Evolutionary conservation across 2,797 vertebrate genomes (phyloP).

Genomic region (Cephalopachus bancanus): DNA sequence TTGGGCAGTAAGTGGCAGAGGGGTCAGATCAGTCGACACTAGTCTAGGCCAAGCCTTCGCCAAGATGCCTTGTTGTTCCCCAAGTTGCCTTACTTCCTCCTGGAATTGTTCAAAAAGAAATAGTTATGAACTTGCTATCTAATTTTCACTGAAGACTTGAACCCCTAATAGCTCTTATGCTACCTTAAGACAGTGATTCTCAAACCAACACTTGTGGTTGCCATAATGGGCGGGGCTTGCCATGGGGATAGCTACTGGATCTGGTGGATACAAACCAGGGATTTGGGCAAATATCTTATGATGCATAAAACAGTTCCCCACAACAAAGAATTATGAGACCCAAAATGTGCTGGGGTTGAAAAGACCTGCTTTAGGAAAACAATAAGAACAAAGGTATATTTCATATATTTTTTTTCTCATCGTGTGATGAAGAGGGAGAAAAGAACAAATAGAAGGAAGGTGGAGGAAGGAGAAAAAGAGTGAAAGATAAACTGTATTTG

Average conservation of each 20-base stretch:
- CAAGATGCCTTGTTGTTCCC: too few species aligned
- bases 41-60: background rate
- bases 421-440: background rate
- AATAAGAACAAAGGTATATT: background rate
- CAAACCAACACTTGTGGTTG: background rate
- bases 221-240: accelerated
- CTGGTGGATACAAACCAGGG: background rate
- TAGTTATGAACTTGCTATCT: background rate
- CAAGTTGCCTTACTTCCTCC: background rate
- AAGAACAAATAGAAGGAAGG: background rate
- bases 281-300: too few species aligned
- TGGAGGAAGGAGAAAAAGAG: too few species aligned
- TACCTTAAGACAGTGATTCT: background rate
- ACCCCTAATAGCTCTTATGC: background rate
- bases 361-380: background rate
- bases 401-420: background rate
- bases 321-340: too few species aligned
- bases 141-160: background rate
- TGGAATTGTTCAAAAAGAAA: background rate
- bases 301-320: background rate
- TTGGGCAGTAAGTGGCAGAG: accelerated
- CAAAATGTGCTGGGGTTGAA: background rate
- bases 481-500: background rate
- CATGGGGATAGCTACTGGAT: background rate
- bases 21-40: accelerated